phyloP scores from a whole-genome alignment of 1,140 invertebrate species.

The Atta cephalotes region DNA sequence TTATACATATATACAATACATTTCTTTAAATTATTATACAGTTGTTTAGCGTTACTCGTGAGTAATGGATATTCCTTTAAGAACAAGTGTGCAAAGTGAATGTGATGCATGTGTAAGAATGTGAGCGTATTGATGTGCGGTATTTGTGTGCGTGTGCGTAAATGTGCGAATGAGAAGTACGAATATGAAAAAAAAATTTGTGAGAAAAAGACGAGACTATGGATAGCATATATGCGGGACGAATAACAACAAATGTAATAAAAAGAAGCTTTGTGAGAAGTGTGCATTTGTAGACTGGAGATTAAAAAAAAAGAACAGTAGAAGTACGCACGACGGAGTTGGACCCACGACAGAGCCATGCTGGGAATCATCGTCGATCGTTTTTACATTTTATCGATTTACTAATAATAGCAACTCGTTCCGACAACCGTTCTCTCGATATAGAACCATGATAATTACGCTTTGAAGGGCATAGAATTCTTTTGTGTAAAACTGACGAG shows the following conservation, averaged over 20 bases:
- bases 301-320: conserved; percentile 46
- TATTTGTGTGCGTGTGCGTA: conserved; percentile 60
- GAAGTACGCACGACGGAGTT: conserved; percentile 58
- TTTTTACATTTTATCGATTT: conserved; percentile 64
- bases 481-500: conserved; percentile 53
- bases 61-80: conserved; percentile 63
- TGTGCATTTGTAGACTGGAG: conserved; percentile 54
- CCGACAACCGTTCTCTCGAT: conserved; percentile 45
- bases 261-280: conserved; percentile 52
- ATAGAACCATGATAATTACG: conserved; percentile 52
- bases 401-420: conserved; percentile 45
- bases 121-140: conserved; percentile 12
- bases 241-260: conserved; percentile 55
- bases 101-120: conserved; percentile 42
- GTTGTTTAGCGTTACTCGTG: conserved; percentile 71
- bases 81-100: conserved; percentile 70
- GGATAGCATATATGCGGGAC: conserved; percentile 45
- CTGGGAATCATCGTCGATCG: conserved; percentile 61
- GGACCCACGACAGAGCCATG: conserved; percentile 52
- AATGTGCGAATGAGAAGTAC: conserved; percentile 49
- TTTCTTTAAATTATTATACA: conserved; percentile 74
- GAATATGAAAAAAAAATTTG: conserved; percentile 20
- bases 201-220: conserved; percentile 40
- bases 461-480: conserved; percentile 52
- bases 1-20: conserved; percentile 62